Evolutionary conservation across 1,140 invertebrate genomes (phyloP), one percentile per base, ranked within the genome.

Genomic region (Spodoptera litura): DNA sequence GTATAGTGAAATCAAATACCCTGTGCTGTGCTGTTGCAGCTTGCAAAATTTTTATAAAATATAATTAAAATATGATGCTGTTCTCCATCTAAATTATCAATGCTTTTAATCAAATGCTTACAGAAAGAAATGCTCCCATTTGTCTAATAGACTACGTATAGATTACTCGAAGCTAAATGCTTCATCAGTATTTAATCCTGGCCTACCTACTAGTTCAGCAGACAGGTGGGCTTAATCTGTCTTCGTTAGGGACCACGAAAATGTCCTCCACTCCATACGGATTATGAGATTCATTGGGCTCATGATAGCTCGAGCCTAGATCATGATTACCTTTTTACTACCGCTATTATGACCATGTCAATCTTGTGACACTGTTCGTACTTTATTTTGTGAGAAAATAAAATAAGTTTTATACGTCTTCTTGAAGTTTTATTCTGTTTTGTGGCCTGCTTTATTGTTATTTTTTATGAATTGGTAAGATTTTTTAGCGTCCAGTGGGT

Each of bases 201-300:
- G 58, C 66, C 58, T 66, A 52, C 38, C 62, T 25, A 27, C 56
- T 51, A 55, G 56, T 35, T 70, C 72, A 62, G 58, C 12, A 20
- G 64, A 62, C 80, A 76, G 78, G 64, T 75, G 49, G 20, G 66
- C 73, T 77, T 76, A 76, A 80, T 80, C 75, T 76, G 66, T 80
- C 79, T 80, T 76, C 79, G 64, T 80, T 76, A 80, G 38, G 49
- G 58, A 15, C 51, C 12, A 61, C 35, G 56, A 75, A 53, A 75
- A 64, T 64, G 73, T 75, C 58, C 49, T 64, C 38, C 51, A 75
- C 73, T 75, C 44, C 44, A 72, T 78, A 61, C 25, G 62, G 78
- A 79, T 79, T 79, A 79, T 55, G 15, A 68, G 78, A 75, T 66
- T 68, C 62, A 74, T 62, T 59, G 73, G 20, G 13, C 49, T 75